Evolutionary conservation across 2,797 vertebrate species (phyloP).

Genomic region (Spheniscus humboldti): DNA sequence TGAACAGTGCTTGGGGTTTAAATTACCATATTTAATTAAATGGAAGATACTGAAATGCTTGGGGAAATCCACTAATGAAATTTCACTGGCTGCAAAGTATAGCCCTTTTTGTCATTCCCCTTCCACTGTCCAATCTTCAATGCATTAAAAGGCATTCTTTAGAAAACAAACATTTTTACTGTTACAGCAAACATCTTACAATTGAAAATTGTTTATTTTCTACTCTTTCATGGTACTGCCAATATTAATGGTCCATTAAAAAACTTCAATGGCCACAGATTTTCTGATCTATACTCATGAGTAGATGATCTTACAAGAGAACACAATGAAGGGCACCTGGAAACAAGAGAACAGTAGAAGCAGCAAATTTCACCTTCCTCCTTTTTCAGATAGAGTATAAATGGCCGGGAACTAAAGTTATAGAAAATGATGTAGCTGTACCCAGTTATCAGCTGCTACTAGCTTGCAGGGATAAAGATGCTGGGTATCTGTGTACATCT

Average conservation of each 20-base stretch:
- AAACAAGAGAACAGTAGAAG: background rate
- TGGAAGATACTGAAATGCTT: constrained; percentile 3
- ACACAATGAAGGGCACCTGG: background rate
- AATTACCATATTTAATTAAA: constrained; percentile 70
- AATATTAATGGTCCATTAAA: background rate
- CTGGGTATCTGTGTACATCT: background rate
- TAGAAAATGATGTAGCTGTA: background rate
- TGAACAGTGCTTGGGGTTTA: background rate
- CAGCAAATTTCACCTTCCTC: background rate
- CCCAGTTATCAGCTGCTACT: background rate
- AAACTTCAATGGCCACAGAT: background rate
- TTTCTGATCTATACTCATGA: background rate
- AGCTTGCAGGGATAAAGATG: background rate
- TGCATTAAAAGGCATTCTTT: background rate
- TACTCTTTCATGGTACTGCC: background rate
- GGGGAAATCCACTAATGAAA: constrained; percentile 41
- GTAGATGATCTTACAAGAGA: background rate
- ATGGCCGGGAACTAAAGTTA: background rate
- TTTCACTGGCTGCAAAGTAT: constrained; percentile 14
- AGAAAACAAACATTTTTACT: background rate
- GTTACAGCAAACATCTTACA: background rate
- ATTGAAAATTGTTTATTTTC: background rate
- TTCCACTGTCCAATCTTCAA: background rate
- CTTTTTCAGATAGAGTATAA: background rate
- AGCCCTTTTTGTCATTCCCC: background rate